Base-by-base conservation (phyloP, 2,113 vertebrate genomes). In the Aspiorhynchus laticeps region DNA sequence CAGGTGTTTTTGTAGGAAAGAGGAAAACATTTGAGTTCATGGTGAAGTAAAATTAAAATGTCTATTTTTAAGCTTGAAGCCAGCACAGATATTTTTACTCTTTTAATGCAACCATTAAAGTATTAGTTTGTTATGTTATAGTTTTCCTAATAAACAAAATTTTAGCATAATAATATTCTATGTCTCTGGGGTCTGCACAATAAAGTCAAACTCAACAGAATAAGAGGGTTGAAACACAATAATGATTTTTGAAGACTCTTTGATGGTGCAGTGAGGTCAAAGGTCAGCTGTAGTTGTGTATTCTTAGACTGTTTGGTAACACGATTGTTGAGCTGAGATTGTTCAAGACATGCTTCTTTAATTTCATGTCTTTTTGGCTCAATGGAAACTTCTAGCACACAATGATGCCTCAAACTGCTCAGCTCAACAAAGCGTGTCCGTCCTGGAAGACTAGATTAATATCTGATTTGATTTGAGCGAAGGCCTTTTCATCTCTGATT, bases 401-500 rank as follows among this genome's bases (percentile, higher is more conserved):
- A 82, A 38, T 48, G 53, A 83, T 84, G 51, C 81, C 69, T 82
- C 53, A 75, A 76, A 63, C 80, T 38, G 76, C 83, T 76, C 59
- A 53, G 59, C 17, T 73, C 69, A 41, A 76, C 73, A 76, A 48
- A 81, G 36, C 9, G 17, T 65, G 75, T 71, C 61, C 43, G 31
- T 43, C 59, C 65, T 74, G 51, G 11, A 85, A 85, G 83, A 65
- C 82, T 65, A 85, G 77, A 88, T 87, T 96, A 95, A 95, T 94
- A 93, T 94, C 94, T 95, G 95, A 96, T 96, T 95, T 95, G 94
- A 95, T 93, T 95, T 96, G 94, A 96, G 95, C 95, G 94, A 81
- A 96, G 95, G 95, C 94, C 95, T 96, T 85, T 96, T 96, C 94
- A 95, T 96, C 95, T 96, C 94, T 96, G 95, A 96, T 96, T 96